A percentile compares a stretch with the other conserved stretches of the same genome.
phyloP scores from a whole-genome alignment of 2,888 invertebrate genomes.

The Xanthia icteritia region DNA sequence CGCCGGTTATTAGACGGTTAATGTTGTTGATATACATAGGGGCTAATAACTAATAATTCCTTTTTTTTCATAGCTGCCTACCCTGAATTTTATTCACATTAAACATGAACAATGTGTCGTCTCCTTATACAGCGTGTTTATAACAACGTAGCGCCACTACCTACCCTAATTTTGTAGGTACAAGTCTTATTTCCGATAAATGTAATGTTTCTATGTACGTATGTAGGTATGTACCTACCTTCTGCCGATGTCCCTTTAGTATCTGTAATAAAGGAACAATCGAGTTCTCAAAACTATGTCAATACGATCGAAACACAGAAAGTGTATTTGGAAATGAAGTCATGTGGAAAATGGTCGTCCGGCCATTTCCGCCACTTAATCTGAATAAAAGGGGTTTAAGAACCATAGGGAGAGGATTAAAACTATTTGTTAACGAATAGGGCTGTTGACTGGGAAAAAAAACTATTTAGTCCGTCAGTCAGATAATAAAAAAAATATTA shows the following conservation, averaged over 20 bases:
- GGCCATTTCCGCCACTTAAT: constrained; percentile 31
- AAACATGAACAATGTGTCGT: background rate
- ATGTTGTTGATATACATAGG: constrained; percentile 12
- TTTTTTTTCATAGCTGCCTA: background rate
- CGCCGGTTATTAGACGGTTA: background rate
- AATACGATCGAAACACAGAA: constrained; percentile 36
- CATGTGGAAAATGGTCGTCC: constrained; percentile 36
- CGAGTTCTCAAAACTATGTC: constrained; percentile 28
- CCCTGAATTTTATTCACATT: background rate
- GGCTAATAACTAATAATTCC: background rate
- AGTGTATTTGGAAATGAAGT: constrained; percentile 44
- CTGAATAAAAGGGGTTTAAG: constrained; percentile 18
- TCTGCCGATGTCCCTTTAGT: background rate
- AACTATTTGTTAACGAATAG: background rate
- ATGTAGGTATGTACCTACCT: background rate
- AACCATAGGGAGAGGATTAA: constrained; percentile 14
- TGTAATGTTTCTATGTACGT: background rate
- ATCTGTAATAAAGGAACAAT: constrained; percentile 25
- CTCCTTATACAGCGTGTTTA: background rate
- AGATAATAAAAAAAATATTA: too few species aligned
- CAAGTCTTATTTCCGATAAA: background rate
- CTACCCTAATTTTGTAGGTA: background rate
- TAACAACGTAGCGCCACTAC: background rate
- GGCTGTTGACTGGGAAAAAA: too few species aligned
- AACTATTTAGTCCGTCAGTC: too few species aligned